Conservation (phyloP, 2,113 vertebrate genomes). For the Pollimyrus isidori region DNA sequence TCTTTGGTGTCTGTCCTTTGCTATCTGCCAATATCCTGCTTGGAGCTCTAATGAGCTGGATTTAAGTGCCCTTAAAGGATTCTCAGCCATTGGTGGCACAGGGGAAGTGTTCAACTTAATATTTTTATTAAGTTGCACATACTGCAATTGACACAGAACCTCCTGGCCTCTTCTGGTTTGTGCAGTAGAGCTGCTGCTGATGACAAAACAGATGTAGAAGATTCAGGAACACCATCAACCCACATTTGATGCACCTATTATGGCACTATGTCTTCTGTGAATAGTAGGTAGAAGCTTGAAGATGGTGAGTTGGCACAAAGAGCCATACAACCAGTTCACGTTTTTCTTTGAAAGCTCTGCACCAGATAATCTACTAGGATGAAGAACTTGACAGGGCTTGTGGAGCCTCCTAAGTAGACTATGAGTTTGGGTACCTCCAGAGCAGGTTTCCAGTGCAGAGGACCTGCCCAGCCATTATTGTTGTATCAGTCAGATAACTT, state of each 20-base stretch:
- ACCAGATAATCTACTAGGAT: background rate
- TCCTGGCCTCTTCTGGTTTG: background rate
- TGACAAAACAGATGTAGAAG: background rate
- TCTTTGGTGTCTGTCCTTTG: background rate
- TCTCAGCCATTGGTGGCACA: background rate
- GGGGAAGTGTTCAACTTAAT: background rate
- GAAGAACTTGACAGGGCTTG: background rate
- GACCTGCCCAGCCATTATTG: background rate
- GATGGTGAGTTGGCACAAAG: background rate
- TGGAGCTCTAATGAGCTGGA: background rate
- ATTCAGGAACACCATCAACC: background rate
- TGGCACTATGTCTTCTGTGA: background rate
- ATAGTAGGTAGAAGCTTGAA: background rate
- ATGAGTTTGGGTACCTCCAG: background rate
- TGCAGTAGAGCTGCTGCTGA: background rate
- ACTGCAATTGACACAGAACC: background rate
- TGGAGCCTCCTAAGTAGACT: background rate
- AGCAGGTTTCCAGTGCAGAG: background rate
- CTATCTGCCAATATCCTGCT: background rate
- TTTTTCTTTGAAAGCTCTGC: background rate
- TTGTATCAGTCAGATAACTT: background rate
- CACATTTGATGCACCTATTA: background rate
- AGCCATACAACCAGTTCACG: background rate
- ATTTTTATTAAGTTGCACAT: background rate
- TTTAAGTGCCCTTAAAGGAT: background rate